Evolutionary conservation across 2,797 vertebrate species (phyloP).

Genomic region (Leptoclinus maculatus): DNA sequence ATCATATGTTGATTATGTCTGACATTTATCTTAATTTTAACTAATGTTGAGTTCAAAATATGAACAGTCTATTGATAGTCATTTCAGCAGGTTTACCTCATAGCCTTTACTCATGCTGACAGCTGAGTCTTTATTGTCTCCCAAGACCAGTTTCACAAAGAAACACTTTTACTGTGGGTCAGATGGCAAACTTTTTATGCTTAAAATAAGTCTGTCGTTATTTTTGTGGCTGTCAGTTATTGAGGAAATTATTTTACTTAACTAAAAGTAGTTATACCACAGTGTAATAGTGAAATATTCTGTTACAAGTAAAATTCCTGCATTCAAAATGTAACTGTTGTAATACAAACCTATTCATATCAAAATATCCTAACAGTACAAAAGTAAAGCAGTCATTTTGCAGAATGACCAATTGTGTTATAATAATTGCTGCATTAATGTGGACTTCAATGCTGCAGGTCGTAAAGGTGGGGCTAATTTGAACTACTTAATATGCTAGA

Average conservation of each 20-base stretch:
- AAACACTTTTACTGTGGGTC: background rate
- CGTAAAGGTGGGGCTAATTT: too few relatives aligned
- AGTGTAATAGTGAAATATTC: background rate
- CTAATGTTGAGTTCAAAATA: background rate
- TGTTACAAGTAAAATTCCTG: background rate
- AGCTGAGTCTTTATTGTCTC: background rate
- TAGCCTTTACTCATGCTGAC: background rate
- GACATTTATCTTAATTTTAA: background rate
- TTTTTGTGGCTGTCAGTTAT: background rate
- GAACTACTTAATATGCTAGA: background rate
- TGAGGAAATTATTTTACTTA: background rate
- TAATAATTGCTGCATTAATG: background rate
- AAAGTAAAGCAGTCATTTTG: background rate
- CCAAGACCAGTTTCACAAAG: background rate
- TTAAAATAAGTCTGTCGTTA: background rate
- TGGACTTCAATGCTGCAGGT: background rate
- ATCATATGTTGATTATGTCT: constrained; percentile 11
- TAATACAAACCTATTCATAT: background rate
- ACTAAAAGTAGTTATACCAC: background rate
- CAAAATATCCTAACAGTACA: background rate
- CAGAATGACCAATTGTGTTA: background rate
- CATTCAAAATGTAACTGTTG: background rate
- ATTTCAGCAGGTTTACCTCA: background rate
- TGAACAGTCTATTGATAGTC: background rate
- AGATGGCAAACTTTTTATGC: background rate